Conservation (phyloP, 2,888 invertebrate genomes). For the Cylloceria caligata region DNA sequence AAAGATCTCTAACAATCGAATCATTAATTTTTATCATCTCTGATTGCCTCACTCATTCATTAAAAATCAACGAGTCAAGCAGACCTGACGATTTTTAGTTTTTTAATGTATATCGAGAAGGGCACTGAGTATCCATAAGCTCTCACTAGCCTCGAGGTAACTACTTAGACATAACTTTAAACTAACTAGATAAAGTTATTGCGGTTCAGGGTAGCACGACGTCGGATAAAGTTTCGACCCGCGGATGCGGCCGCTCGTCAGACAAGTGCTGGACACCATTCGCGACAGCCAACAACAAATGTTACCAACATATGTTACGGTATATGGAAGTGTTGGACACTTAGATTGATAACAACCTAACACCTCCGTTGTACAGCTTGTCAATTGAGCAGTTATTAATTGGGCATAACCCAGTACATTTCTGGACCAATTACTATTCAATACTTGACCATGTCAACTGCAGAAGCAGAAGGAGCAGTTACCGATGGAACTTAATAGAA, state of each 20-base stretch:
- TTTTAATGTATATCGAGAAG: not conserved
- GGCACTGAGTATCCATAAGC: conserved; percentile 21
- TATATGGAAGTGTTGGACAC: too few species aligned
- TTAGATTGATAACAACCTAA: too few species aligned
- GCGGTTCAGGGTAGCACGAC: conserved; percentile 72
- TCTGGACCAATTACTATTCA: too few species aligned
- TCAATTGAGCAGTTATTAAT: not conserved
- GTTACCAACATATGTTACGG: not conserved
- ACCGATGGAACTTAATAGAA: too few species aligned
- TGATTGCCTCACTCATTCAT: too few species aligned
- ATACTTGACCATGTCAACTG: too few species aligned
- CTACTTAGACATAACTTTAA: conserved; percentile 70
- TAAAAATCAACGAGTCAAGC: too few species aligned
- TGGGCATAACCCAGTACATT: too few species aligned
- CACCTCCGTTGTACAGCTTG: too few species aligned
- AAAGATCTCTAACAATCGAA: too few species aligned
- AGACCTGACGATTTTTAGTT: not conserved
- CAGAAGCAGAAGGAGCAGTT: too few species aligned
- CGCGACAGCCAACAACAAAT: not conserved
- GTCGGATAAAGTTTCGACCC: conserved; percentile 70
- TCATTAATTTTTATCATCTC: too few species aligned
- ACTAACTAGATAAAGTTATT: conserved; percentile 76
- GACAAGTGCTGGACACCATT: not conserved
- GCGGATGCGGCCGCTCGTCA: conserved; percentile 52
- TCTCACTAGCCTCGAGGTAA: conserved; percentile 17